Percentiles rank a stretch among this genome's conserved stretches.
Evolutionary conservation across 1,140 invertebrate genomes (phyloP).

Genomic region (Aphelinus atriplicis): DNA sequence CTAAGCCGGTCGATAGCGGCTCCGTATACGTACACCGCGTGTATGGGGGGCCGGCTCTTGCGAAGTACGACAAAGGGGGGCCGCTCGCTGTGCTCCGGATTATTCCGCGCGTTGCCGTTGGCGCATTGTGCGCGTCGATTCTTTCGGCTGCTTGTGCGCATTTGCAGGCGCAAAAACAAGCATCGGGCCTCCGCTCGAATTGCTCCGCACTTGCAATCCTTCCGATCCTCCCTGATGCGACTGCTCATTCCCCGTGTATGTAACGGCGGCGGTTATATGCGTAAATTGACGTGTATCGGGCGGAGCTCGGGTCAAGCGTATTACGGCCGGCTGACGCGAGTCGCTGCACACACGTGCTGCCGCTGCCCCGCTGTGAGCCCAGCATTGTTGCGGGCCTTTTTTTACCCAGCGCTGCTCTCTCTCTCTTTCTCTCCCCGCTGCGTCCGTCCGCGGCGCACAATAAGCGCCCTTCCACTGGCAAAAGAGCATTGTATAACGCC

Average conservation of each 20-base stretch:
- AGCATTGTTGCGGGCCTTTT: constrained; percentile 43
- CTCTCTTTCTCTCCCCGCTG: constrained; percentile 27
- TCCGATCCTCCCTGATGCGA: constrained; percentile 3
- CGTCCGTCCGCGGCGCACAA: constrained; percentile 27
- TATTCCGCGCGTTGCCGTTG: too few relatives aligned
- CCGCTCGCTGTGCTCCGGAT: too few relatives aligned
- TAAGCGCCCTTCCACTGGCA: constrained; percentile 40
- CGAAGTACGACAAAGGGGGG: too few relatives aligned
- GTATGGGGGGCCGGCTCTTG: too few relatives aligned
- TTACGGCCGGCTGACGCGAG: constrained; percentile 47
- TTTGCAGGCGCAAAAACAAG: neutral
- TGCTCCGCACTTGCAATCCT: too few relatives aligned
- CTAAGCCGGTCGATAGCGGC: too few relatives aligned
- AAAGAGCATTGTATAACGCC: constrained; percentile 32
- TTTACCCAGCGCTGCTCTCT: constrained; percentile 10
- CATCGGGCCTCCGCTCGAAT: too few relatives aligned
- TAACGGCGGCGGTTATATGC: too few relatives aligned
- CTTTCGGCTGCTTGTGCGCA: neutral
- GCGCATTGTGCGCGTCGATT: too few relatives aligned
- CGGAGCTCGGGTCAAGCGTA: constrained; percentile 49
- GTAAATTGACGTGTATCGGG: constrained; percentile 63
- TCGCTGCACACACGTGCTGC: constrained; percentile 21
- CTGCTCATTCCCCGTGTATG: constrained; percentile 63
- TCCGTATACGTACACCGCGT: too few relatives aligned
- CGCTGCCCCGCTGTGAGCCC: constrained; percentile 18